Conservation (phyloP, 1,140 invertebrate genomes). For the Stenopsyche tienmushanensis region DNA sequence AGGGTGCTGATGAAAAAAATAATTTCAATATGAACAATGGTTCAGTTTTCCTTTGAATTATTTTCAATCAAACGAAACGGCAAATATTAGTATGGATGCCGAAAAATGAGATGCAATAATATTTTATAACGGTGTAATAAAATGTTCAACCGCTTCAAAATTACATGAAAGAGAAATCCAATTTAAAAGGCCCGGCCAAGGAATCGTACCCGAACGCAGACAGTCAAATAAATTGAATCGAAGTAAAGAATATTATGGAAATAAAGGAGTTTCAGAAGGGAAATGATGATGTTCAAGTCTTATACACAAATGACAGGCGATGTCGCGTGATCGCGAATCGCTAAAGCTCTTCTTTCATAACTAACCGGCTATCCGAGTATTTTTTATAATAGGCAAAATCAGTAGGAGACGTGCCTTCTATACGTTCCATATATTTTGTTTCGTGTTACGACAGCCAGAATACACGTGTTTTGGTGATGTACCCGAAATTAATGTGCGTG, state of each 20-base stretch:
- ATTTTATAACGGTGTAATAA: neutral
- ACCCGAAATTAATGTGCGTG: no score
- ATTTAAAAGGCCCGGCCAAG: slow-evolving; percentile 2
- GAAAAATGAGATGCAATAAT: neutral
- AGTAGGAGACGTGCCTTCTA: no score
- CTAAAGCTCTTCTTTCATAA: no score
- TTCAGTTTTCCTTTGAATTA: neutral
- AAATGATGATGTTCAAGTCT: neutral
- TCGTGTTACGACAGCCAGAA: no score
- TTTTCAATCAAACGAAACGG: neutral
- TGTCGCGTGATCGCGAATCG: slow-evolving; percentile 18
- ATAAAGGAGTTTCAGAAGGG: slow-evolving; percentile 7
- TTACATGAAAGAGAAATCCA: neutral
- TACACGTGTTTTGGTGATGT: no score
- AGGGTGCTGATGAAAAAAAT: neutral
- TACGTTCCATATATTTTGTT: no score
- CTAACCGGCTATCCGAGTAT: no score
- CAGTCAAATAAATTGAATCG: slow-evolving; percentile 11
- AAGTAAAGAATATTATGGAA: slow-evolving; percentile 9
- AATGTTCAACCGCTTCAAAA: no score
- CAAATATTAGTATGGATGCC: neutral
- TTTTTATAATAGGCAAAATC: no score
- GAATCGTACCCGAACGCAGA: no score
- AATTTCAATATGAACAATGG: neutral
- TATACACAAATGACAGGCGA: slow-evolving; percentile 7